Base-by-base conservation (phyloP, 2,888 invertebrate species). In the Gryllus longicercus region DNA sequence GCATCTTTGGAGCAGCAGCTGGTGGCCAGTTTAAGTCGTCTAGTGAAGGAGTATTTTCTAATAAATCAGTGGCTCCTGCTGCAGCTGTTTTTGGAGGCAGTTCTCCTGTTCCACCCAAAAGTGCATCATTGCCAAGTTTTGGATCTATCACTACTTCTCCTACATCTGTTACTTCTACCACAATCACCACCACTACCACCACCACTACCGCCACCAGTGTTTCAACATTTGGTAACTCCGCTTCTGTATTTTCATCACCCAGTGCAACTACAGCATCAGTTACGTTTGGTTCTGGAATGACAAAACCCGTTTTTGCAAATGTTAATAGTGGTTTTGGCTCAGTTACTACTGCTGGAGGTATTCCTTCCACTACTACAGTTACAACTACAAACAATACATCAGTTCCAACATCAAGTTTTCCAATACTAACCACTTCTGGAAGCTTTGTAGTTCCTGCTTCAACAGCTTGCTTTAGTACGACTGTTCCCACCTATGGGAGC, bases 181-280 rank as follows among this genome's bases (percentile, higher is more conserved):
- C 51, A 11, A 16, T 11, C n/a, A n/a, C 11, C 50, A 50, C 49
- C 21, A 11, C 76, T 8, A 25, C 76, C n/a, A n/a, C 11, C 50
- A 50, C 49, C 21, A 11, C 76, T 8, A 25, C 76, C 11, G 14
- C n/a, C 11, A 11, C 76, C 10, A 4, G 18, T 74, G n/a, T 74
- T n/a, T 74, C 80, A 78, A 23, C 75, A 38, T 80, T 80, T 76
- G 80, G 78, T n/a, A 50, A n/a, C 38, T 38, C 38, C 5, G 1
- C 38, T 16, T 3, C 63, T n/a, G 63, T 63, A 63, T 63, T 63
- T 63, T 63, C 63, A 5, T n/a, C 78, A 74, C 25, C 74, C 3
- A 78, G 16, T 21, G 76, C 51, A 50, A 21, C 51, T 50, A n/a
- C 75, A 23, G 18, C 5, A 51, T 18, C 77, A 77, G 5, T 8